These are phyloP conservation scores for Scylla paramamosain DNA, from an alignment of 1,140 invertebrate species.

Conservation along the genomic window DNA sequence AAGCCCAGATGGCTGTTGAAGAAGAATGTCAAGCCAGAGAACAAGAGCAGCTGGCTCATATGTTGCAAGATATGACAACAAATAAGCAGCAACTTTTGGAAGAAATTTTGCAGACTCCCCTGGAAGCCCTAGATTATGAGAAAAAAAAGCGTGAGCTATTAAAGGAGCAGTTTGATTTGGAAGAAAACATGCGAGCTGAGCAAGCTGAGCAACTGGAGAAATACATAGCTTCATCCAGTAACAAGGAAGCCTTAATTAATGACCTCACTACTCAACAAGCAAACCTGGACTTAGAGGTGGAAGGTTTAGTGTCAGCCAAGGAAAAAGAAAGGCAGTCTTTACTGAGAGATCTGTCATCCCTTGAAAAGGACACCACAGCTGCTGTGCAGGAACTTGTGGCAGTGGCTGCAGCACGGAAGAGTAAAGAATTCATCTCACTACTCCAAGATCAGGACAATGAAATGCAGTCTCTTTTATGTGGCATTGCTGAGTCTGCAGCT, in stretches of 20 bases:
- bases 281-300: constrained; percentile 66
- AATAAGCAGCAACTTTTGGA: constrained; percentile 72
- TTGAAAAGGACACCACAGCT: constrained; percentile 65
- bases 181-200: constrained; percentile 72
- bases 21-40: constrained; percentile 81
- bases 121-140: constrained; percentile 63
- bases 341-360: constrained; percentile 60
- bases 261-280: constrained; percentile 70
- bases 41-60: constrained; percentile 83
- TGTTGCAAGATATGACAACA: constrained; percentile 83
- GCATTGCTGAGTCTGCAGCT: constrained; percentile 76
- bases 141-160: constrained; percentile 65
- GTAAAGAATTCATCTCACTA: constrained; percentile 68
- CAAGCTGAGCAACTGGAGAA: constrained; percentile 73
- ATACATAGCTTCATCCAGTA: constrained; percentile 62
- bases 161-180: constrained; percentile 67
- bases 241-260: constrained; percentile 71
- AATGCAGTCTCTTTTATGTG: constrained; percentile 67
- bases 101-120: constrained; percentile 57
- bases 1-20: constrained; percentile 68
- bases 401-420: constrained; percentile 79
- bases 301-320: constrained; percentile 68
- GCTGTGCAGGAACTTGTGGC: constrained; percentile 69
- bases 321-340: constrained; percentile 68
- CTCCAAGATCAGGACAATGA: constrained; percentile 72